Evolutionary conservation across 2,113 vertebrate species (phyloP).

Genomic region (Ranitomeya variabilis): DNA sequence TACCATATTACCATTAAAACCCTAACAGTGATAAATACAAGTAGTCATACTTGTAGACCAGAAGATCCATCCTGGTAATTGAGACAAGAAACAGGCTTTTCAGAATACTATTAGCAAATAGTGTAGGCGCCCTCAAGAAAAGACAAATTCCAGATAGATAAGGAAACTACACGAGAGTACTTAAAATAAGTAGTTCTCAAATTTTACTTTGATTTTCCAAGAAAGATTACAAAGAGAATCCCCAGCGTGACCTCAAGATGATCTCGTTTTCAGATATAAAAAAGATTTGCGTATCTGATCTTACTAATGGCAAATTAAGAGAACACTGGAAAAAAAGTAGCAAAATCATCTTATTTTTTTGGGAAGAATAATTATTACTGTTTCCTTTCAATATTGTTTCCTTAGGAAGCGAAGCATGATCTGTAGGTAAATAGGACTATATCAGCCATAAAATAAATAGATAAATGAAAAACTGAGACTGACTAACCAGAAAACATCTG

Average conservation of each 20-base stretch:
- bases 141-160: conserved; percentile 20
- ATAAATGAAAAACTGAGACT: no score
- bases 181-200: conserved; percentile 29
- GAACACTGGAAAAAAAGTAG: not conserved
- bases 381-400: no score
- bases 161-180: not conserved
- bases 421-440: not conserved
- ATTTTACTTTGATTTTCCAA: conserved; percentile 9
- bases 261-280: conserved; percentile 7
- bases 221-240: not conserved
- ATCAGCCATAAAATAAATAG: not conserved
- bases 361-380: not conserved
- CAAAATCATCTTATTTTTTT: not conserved
- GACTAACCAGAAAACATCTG: no score
- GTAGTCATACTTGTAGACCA: not conserved
- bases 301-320: conserved; percentile 17
- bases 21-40: not conserved
- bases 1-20: not conserved
- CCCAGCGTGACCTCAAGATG: not conserved
- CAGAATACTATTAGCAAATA: not conserved
- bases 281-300: not conserved
- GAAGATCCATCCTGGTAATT: not conserved
- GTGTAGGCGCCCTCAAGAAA: conserved; percentile 1
- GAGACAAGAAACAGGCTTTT: not conserved
- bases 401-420: not conserved